Evolutionary conservation across 2,888 invertebrate genomes (phyloP), one percentile per base, ranked within the genome.

Genomic region (Eristalis arbustorum): DNA sequence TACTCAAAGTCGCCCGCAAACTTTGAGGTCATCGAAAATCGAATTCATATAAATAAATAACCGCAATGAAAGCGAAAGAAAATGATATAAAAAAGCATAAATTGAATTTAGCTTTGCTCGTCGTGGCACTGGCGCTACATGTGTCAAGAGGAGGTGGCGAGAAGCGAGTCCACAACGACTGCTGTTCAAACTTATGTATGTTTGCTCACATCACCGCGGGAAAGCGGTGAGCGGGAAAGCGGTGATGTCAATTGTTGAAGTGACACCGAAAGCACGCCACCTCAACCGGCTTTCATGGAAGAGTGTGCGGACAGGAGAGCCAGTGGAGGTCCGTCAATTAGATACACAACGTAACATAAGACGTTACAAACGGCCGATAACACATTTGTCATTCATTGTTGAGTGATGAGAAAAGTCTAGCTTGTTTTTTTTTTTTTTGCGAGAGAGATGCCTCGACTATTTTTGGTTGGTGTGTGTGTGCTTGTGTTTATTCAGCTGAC

Each of bases 31-130:
- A 42, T 13, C 22, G 11, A 49, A 67, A 80, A 79, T 84, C 79
- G 67, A 79, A 79, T 75, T 84, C 71, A 42, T 71, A 67, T 67
- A 74, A 79, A 84, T 75, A 75, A 64, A 69, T 74, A 31, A 8
- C 31, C 31, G 1, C 61, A 69, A 71, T 23, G 79, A 67, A 79
- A 74, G 42, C 64, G 61, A 74, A 63, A 18, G 31, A 68, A 59
- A 57, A 63, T n/a, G n/a, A 42, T 14, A 14, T 4, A 34, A 25
- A 34, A 42, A 59, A 57, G 34, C 25, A 5, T n/a, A 76, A 71
- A 66, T 69, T 73, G 56, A 68, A 77, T 73, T 61, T 59, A 68
- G 67, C 42, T 42, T n/a, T n/a, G n/a, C n/a, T n/a, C n/a, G 6
- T 18, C 49, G 8, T 8, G 18, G 18, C 68, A 42, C 49, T 34